Evolutionary conservation across 2,888 invertebrate species (phyloP).

Genomic region (Eupithecia tripunctaria): DNA sequence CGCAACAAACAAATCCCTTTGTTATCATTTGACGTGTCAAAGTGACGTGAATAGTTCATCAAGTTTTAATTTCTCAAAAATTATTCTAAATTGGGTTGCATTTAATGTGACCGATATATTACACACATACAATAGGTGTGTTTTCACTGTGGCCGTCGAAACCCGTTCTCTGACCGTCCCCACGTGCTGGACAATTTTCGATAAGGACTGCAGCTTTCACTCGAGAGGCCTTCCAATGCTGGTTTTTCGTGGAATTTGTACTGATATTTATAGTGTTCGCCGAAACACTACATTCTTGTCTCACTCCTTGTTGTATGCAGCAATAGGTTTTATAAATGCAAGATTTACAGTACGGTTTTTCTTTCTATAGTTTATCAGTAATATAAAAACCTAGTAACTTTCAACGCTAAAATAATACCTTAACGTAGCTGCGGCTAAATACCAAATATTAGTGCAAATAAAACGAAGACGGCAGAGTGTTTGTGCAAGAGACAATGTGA

Average conservation of each 20-base stretch:
- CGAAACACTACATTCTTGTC: background rate
- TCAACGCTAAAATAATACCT: background rate
- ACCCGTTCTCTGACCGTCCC: background rate
- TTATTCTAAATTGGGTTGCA: constrained; percentile 1
- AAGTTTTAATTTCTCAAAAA: background rate
- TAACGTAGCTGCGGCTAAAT: background rate
- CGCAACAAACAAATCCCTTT: background rate
- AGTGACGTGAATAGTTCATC: background rate
- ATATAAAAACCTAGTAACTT: background rate
- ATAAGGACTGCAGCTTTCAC: constrained; percentile 30
- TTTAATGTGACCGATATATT: background rate
- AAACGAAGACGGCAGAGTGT: constrained; percentile 21
- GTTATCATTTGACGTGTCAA: background rate
- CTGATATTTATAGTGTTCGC: constrained; percentile 4
- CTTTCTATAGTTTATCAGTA: background rate
- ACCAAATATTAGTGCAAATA: constrained; percentile 11
- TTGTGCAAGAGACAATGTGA: constrained; percentile 36
- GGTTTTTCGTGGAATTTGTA: constrained; percentile 2
- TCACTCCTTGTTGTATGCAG: background rate
- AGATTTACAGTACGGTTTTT: background rate
- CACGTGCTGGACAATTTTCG: constrained; percentile 3
- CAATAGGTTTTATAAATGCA: background rate
- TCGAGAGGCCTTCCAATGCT: constrained; percentile 22
- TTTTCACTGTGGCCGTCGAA: constrained; percentile 4
- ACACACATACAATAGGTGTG: background rate